Evolutionary conservation across 1,140 invertebrate species (phyloP), one percentile per base, ranked within the genome.

Genomic region (Bursaphelenchus mucronatus): DNA sequence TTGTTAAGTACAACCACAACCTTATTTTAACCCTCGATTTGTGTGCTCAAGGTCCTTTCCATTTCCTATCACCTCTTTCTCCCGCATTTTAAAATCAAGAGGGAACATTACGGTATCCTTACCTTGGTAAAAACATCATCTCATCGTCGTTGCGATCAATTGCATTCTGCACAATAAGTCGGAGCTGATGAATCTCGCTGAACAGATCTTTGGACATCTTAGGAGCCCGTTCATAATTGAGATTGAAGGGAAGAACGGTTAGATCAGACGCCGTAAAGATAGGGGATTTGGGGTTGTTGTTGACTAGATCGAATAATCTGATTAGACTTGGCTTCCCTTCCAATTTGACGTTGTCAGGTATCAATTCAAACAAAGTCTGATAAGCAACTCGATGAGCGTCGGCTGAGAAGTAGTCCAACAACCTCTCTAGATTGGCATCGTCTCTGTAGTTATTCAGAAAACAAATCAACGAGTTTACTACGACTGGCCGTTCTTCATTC

Each of bases 381-480:
- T 61, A 19, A 13, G 68, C 67, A 40, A 39, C 45, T 45, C 41
- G 46, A 47, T 46, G 43, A 43, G 46, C 44, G 44, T 15, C 51
- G 13, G 49, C n/a, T 11, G 63, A 50, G 50, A 71, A 71, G 44
- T 71, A 59, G 15, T 58, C n/a, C 15, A 71, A 49, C 9, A 70
- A 17, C 19, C 17, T 15, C 13, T 61, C 49, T 3, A 71, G 40
- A 10, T 62, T 19, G 15, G 58, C 40, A 49, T 65, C 55, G 9
- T 52, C 43, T 9, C 69, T 68, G 45, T 66, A 71, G 55, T 71
- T 71, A 40, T 66, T 15, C 19, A 71, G 43, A 58, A 71, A 71
- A 46, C 69, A 71, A 17, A 73, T 54, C 44, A 71, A 39, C 8
- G 69, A 71, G 44, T 71, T 68, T 3, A 71, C 69, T 15, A 71